These are phyloP conservation scores for Schizothorax lantsangensis DNA, from an alignment of 2,797 vertebrate species.

Conservation along the genomic window DNA sequence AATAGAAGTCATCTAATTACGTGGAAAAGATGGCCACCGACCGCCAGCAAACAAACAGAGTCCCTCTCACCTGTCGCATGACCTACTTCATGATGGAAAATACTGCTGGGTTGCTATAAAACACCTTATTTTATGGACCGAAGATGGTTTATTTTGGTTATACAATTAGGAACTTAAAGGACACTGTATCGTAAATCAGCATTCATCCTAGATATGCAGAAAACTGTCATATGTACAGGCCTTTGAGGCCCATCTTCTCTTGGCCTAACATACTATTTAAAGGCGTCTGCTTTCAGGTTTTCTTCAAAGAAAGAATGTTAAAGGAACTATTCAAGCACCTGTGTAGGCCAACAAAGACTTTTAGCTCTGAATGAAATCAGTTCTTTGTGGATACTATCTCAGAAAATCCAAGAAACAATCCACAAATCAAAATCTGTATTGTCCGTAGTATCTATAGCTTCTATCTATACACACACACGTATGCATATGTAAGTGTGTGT, in stretches of 20 bases:
- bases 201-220: neutral
- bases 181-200: conserved; percentile 2
- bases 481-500: no score
- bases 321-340: neutral
- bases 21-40: conserved; percentile 75
- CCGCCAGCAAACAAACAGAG: conserved; percentile 79
- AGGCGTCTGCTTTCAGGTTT: neutral
- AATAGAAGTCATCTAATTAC: conserved; percentile 57
- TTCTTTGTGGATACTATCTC: neutral
- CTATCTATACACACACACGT: neutral
- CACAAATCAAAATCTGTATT: neutral
- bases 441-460: no score
- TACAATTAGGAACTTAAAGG: neutral
- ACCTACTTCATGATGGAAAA: conserved; percentile 81
- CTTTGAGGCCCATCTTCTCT: neutral
- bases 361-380: neutral
- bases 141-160: conserved; percentile 32
- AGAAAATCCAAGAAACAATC: neutral
- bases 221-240: neutral
- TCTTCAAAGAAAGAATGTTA: neutral
- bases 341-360: neutral
- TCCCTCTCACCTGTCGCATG: conserved; percentile 81
- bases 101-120: conserved; percentile 69
- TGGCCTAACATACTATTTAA: neutral
- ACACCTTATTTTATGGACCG: conserved; percentile 4